A percentile compares a stretch with the other conserved stretches of the same genome.
These are phyloP conservation scores for Lytechinus pictus DNA, from an alignment of 35 echinoderm and acorn worm genomes.

Conservation along the genomic window DNA sequence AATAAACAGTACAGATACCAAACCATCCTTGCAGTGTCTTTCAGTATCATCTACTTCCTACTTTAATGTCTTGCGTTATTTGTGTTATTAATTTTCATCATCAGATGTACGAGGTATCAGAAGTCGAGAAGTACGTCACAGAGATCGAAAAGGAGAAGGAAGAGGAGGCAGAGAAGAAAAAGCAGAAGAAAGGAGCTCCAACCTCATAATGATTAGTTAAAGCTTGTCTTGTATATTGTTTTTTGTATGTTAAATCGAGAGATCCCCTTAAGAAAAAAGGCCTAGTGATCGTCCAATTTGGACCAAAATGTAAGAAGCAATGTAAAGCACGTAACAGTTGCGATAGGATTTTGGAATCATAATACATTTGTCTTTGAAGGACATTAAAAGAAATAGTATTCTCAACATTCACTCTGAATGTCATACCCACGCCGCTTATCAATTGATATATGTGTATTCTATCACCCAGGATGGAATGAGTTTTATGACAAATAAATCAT, in stretches of 20 bases:
- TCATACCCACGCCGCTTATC: too few species aligned
- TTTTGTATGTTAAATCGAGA: neutral
- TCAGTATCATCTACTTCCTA: neutral
- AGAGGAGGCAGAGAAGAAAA: conserved; percentile 98
- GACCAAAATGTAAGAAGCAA: neutral
- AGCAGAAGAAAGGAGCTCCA: conserved; percentile 73
- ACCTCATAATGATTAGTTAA: conserved; percentile 14
- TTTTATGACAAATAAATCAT: too few species aligned
- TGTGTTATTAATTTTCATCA: conserved; percentile 44
- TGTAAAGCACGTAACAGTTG: neutral
- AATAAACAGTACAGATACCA: too few species aligned
- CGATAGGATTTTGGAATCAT: too few species aligned
- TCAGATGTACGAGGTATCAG: conserved; percentile 91
- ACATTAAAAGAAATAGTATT: too few species aligned
- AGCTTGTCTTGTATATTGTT: neutral
- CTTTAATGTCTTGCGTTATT: neutral
- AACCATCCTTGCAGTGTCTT: too few species aligned
- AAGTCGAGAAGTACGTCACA: conserved; percentile 96
- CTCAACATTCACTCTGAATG: too few species aligned
- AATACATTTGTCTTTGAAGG: too few species aligned
- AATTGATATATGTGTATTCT: too few species aligned
- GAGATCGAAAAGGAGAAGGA: conserved; percentile 99
- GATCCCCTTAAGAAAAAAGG: neutral
- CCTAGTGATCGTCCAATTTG: neutral
- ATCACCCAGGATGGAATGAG: too few species aligned